Evolutionary conservation across 2,113 vertebrate genomes (phyloP).

Genomic region (Nycticorax nycticorax): DNA sequence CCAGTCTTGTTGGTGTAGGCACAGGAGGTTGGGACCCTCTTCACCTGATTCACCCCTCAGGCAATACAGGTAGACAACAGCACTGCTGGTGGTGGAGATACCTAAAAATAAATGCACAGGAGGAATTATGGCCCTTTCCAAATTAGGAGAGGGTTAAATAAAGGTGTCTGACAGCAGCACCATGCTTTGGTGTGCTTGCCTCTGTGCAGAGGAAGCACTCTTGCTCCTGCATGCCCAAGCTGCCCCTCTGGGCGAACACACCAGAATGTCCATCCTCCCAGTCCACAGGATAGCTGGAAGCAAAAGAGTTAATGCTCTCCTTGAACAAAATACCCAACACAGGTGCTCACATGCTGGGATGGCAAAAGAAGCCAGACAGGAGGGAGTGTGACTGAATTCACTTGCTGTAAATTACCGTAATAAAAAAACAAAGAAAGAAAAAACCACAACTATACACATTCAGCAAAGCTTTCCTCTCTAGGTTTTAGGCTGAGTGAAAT

Average conservation of each 20-base stretch:
- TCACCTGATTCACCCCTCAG: background rate
- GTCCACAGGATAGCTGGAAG: background rate
- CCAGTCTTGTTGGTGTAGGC: rapidly evolving
- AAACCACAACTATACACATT: background rate
- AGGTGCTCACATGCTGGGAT: background rate
- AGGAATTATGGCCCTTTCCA: background rate
- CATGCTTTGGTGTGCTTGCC: too few relatives aligned
- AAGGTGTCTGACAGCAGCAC: background rate
- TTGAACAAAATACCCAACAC: background rate
- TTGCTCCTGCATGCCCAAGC: rapidly evolving
- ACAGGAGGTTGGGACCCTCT: background rate
- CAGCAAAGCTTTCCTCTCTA: background rate
- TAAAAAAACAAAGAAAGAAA: background rate
- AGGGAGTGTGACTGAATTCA: background rate
- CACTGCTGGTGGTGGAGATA: background rate
- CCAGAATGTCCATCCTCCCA: background rate
- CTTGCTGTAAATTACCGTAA: background rate
- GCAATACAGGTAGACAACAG: background rate
- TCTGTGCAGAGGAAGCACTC: background rate
- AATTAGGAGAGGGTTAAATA: background rate
- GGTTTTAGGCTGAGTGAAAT: background rate
- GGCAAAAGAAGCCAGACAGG: background rate
- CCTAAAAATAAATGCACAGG: background rate
- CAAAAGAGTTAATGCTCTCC: background rate
- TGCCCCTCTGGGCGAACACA: background rate